phyloP scores from a whole-genome alignment of 1,140 invertebrate genomes.

The Drosophila subpulchrella region DNA sequence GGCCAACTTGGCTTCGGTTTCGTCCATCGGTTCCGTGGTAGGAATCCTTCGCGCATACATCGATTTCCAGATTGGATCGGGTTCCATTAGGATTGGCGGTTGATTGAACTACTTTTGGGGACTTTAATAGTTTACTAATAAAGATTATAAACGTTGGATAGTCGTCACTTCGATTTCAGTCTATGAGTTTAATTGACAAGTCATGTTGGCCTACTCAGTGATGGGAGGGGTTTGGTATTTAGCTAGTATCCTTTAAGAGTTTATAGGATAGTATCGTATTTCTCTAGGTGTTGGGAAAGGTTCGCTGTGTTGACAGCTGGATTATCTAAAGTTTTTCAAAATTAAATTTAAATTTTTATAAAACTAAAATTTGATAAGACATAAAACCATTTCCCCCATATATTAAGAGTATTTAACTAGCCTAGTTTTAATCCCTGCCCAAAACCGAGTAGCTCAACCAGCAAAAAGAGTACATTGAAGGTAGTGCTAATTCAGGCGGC shows the following conservation, averaged over 20 bases:
- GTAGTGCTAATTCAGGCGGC: slow-evolving; percentile 37
- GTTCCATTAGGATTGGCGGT: not conserved
- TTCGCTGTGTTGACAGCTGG: not conserved
- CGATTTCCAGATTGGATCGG: slow-evolving; percentile 3
- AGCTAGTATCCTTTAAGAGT: not conserved
- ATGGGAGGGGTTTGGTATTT: not conserved
- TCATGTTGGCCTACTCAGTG: not conserved
- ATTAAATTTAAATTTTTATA: not conserved
- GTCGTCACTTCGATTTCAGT: not conserved
- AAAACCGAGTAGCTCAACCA: not conserved
- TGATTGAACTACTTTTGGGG: not conserved
- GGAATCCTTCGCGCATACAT: slow-evolving; percentile 12
- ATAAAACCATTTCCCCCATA: not conserved
- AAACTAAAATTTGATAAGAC: not conserved
- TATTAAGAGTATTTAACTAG: not conserved
- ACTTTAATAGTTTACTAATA: not conserved
- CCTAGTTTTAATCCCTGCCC: not conserved
- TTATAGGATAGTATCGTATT: not conserved
- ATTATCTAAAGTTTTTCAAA: too few relatives aligned
- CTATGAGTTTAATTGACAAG: not conserved
- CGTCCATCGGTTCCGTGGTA: slow-evolving; percentile 7
- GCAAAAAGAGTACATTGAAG: slow-evolving; percentile 21
- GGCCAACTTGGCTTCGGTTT: slow-evolving; percentile 22
- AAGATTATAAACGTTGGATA: not conserved
- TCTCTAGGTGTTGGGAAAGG: not conserved